Evolutionary conservation across 2,888 invertebrate genomes (phyloP).

Genomic region (Ichneumoninae sp.): DNA sequence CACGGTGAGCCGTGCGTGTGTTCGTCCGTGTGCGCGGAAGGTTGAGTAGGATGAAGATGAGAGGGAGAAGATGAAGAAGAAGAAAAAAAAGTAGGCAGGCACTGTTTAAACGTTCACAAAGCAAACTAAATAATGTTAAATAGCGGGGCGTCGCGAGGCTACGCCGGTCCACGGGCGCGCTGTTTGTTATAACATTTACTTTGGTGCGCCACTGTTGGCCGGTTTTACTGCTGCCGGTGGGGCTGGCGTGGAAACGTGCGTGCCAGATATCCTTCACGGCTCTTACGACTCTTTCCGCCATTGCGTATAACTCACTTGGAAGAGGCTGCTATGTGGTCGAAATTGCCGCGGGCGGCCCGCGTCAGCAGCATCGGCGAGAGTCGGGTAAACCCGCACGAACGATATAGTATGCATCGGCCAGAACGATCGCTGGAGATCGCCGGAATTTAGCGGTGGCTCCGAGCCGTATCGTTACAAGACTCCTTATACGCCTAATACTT

Average conservation of each 20-base stretch:
- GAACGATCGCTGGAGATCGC: slow-evolving; percentile 18
- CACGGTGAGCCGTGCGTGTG: slow-evolving; percentile 59
- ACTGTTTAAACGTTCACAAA: slow-evolving; percentile 83
- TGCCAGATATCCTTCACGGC: slow-evolving; percentile 81
- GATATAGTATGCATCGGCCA: slow-evolving; percentile 3
- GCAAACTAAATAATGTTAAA: slow-evolving; percentile 83
- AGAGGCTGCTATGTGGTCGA: slow-evolving; percentile 44
- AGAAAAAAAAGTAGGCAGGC: slow-evolving; percentile 77
- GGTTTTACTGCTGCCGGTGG: slow-evolving; percentile 75
- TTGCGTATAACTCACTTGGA: slow-evolving; percentile 69
- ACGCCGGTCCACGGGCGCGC: slow-evolving; percentile 68
- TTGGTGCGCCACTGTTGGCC: slow-evolving; percentile 79
- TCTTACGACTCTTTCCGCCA: slow-evolving; percentile 74
- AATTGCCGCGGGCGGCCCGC: slow-evolving; percentile 4
- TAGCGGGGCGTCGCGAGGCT: slow-evolving; percentile 79
- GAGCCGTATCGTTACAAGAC: slow-evolving; percentile 36
- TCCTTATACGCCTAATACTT: slow-evolving; percentile 53
- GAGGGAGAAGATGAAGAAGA: slow-evolving; percentile 22
- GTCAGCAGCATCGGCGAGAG: slow-evolving; percentile 5
- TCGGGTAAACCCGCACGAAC: neutral
- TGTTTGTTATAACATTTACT: slow-evolving; percentile 83
- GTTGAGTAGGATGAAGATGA: slow-evolving; percentile 21
- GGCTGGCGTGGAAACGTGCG: slow-evolving; percentile 77
- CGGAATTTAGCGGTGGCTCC: slow-evolving; percentile 47
- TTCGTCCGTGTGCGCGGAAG: slow-evolving; percentile 8